These are phyloP conservation scores for Avahi laniger DNA, from an alignment of 2,797 vertebrate genomes.

Conservation along the genomic window DNA sequence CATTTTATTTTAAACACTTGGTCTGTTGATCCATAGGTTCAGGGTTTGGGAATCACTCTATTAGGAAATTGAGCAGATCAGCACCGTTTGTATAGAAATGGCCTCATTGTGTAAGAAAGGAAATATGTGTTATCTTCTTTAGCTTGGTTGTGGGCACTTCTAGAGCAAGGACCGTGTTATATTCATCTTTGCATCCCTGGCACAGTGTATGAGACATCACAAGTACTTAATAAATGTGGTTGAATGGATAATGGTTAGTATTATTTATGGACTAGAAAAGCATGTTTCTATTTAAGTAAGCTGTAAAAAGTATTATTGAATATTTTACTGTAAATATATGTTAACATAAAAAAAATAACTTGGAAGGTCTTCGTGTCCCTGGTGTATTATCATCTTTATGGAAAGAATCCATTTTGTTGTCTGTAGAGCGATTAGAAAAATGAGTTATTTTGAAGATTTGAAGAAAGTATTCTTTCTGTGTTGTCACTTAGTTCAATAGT, in stretches of 20 bases:
- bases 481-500: slow-evolving; percentile 53
- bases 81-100: slow-evolving; percentile 40
- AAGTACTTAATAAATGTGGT: slow-evolving; percentile 62
- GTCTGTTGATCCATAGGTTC: slow-evolving; percentile 23
- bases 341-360: slow-evolving; percentile 59
- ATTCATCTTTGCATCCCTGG: slow-evolving; percentile 49
- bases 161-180: slow-evolving; percentile 29
- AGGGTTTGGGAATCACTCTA: slow-evolving; percentile 14
- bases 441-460: slow-evolving; percentile 52
- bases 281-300: slow-evolving; percentile 76
- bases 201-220: slow-evolving; percentile 62
- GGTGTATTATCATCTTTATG: slow-evolving; percentile 52
- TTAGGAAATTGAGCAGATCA: slow-evolving; percentile 33
- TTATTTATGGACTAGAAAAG: slow-evolving; percentile 74
- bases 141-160: slow-evolving; percentile 46
- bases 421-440: slow-evolving; percentile 46
- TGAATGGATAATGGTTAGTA: slow-evolving; percentile 62
- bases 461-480: slow-evolving; percentile 53
- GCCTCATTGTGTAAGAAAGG: slow-evolving; percentile 20
- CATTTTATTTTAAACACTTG: slow-evolving; percentile 50
- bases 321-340: slow-evolving; percentile 71
- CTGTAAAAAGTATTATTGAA: slow-evolving; percentile 60
- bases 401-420: slow-evolving; percentile 52
- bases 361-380: slow-evolving; percentile 58
- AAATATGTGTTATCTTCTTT: slow-evolving; percentile 38